Conservation (phyloP, 2,113 vertebrate genomes). For the Sialia sialis region DNA sequence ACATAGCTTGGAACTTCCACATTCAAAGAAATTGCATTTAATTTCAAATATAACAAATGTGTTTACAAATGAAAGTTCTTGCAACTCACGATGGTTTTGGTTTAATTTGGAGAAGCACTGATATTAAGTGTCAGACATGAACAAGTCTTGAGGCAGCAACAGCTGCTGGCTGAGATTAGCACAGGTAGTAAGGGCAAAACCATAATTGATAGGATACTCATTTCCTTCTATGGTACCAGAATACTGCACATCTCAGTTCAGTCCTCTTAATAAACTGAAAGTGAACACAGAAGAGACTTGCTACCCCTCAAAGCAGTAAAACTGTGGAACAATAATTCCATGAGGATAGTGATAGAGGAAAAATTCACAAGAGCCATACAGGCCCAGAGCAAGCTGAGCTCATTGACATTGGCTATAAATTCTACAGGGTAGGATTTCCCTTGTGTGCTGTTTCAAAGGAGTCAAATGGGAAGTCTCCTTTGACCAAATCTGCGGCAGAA, state of each 20-base stretch:
- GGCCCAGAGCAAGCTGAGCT: background rate
- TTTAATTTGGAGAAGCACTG: background rate
- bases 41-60: background rate
- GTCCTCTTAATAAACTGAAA: background rate
- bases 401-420: background rate
- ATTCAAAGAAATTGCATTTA: background rate
- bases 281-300: background rate
- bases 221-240: background rate
- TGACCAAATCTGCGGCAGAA: background rate
- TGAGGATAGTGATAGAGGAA: background rate
- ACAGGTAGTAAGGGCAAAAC: background rate
- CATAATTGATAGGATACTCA: background rate
- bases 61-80: background rate
- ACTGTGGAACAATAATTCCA: background rate
- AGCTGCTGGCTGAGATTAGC: background rate
- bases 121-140: background rate
- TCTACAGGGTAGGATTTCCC: background rate
- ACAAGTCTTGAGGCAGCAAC: background rate
- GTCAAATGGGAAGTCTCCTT: background rate
- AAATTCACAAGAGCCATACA: background rate
- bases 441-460: background rate
- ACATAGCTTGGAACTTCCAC: background rate
- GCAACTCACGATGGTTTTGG: background rate
- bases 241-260: background rate
- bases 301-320: background rate